Percentiles rank a stretch among this genome's conserved stretches.
Conservation (phyloP, 92 coral and sea anemone genomes). For the Epizoanthus scotinus region DNA sequence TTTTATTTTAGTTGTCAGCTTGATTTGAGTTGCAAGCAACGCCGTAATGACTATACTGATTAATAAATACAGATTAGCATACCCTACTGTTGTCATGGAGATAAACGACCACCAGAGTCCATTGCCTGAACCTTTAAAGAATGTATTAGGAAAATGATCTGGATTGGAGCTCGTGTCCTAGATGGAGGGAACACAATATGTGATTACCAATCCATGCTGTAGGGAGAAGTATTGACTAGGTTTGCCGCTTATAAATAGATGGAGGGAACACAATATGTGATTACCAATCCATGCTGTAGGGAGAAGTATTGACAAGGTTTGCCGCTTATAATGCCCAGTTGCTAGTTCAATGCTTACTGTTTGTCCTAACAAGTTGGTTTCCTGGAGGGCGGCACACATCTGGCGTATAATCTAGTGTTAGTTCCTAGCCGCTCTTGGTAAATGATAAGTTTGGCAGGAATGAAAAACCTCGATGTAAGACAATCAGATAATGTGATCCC, state of each 20-base stretch:
- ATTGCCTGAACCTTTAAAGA: constrained; percentile 33
- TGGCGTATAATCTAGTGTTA: too few species aligned
- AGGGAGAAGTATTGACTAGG: background rate
- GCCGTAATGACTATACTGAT: background rate
- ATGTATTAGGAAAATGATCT: constrained; percentile 44
- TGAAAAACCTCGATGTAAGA: too few species aligned
- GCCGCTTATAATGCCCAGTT: too few species aligned
- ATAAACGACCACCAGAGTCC: constrained; percentile 55
- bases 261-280: background rate
- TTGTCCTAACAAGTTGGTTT: background rate
- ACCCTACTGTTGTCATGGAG: constrained; percentile 62
- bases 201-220: background rate
- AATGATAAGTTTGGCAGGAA: too few species aligned
- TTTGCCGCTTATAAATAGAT: background rate
- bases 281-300: background rate
- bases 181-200: background rate
- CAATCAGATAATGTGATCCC: too few species aligned
- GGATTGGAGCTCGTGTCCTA: constrained; percentile 41
- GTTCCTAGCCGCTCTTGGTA: too few species aligned
- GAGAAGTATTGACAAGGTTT: background rate
- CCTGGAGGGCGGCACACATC: background rate
- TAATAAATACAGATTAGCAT: background rate
- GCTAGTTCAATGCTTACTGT: too few species aligned
- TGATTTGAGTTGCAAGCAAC: background rate
- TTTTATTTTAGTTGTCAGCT: background rate